These are phyloP conservation scores for Eugnorisma glareosa DNA, from an alignment of 2,888 invertebrate species.

Conservation along the genomic window DNA sequence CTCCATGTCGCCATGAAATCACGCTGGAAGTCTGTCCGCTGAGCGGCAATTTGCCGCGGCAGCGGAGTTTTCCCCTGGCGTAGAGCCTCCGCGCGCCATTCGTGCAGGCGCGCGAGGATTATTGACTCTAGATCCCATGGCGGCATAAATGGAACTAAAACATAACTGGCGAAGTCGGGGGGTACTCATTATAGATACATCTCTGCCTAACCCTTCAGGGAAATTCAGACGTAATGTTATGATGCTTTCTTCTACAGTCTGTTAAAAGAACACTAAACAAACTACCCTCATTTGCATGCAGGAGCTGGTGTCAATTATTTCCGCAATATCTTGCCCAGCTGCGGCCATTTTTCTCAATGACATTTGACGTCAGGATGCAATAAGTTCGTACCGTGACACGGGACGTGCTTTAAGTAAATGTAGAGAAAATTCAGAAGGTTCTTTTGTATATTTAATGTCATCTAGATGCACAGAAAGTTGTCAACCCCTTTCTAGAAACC, in stretches of 20 bases:
- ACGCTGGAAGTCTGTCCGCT: too few species aligned
- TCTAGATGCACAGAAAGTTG: background rate
- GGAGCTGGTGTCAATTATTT: constrained; percentile 39
- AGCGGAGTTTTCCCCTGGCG: too few species aligned
- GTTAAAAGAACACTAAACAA: constrained; percentile 27
- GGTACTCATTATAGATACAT: background rate
- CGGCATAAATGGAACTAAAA: background rate
- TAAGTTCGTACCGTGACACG: constrained; percentile 56
- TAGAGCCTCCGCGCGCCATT: too few species aligned
- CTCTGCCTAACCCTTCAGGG: background rate
- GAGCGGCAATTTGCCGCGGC: too few species aligned
- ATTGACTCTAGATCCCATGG: too few species aligned
- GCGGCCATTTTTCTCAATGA: constrained; percentile 61
- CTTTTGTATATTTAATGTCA: background rate
- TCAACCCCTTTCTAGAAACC: background rate
- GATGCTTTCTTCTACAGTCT: background rate
- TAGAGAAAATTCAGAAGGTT: constrained; percentile 32
- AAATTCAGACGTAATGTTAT: background rate
- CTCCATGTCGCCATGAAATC: too few species aligned
- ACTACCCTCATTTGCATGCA: constrained; percentile 50
- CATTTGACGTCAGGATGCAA: constrained; percentile 59
- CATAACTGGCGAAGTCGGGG: background rate
- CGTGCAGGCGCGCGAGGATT: too few species aligned
- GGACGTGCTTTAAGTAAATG: constrained; percentile 36
- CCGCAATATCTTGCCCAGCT: constrained; percentile 58